Conservation (phyloP, 2,797 vertebrate species). For the Sphenopsis melanotis region DNA sequence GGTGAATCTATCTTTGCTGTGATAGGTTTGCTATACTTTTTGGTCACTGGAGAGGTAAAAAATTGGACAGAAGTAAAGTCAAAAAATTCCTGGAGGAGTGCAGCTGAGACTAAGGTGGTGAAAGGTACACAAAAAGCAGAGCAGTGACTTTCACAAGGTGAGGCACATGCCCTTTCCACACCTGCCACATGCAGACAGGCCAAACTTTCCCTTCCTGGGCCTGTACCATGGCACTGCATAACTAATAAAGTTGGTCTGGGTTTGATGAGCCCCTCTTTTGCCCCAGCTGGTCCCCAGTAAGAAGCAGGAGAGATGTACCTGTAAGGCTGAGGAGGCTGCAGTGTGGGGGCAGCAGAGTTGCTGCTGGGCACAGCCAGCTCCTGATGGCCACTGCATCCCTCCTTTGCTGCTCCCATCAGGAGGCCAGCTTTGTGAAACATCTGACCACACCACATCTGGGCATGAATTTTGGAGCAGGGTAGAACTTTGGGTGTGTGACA, state of each 20-base stretch:
- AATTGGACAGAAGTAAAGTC: background rate
- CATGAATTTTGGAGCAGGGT: background rate
- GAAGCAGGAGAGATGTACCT: background rate
- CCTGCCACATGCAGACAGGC: background rate
- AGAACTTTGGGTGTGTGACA: background rate
- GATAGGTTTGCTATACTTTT: background rate
- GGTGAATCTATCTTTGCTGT: background rate
- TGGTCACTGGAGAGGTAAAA: background rate
- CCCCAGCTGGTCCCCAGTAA: background rate
- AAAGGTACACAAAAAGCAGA: background rate
- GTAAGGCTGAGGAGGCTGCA: background rate
- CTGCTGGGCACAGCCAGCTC: background rate
- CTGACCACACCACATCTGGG: background rate
- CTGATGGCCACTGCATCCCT: background rate
- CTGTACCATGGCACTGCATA: background rate
- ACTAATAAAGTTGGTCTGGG: background rate
- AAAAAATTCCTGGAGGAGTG: background rate
- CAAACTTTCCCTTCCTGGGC: background rate
- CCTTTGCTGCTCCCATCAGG: background rate
- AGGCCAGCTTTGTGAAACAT: background rate
- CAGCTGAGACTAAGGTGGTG: background rate
- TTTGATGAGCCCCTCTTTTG: background rate
- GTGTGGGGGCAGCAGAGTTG: background rate
- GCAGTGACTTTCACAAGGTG: background rate
- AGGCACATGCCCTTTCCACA: background rate